phyloP scores from a whole-genome alignment of 2,113 vertebrate genomes.

The Takifugu bimaculatus region DNA sequence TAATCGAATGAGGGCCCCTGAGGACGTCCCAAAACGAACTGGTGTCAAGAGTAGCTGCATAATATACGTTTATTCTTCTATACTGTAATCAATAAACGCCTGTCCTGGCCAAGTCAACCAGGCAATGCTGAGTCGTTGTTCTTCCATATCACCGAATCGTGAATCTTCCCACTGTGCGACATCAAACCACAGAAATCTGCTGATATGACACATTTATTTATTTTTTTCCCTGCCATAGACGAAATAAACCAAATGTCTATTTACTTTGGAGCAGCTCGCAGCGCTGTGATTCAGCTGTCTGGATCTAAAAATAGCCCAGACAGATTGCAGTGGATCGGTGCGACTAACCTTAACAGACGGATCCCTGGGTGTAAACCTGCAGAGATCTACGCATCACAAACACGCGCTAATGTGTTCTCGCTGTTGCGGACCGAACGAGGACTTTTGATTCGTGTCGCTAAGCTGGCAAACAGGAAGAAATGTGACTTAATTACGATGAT shows the following conservation, averaged over 20 bases:
- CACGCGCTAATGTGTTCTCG: neutral
- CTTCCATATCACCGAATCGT: neutral
- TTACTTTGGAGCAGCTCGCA: conserved; percentile 17
- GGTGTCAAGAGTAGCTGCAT: too few species aligned
- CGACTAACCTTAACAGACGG: neutral
- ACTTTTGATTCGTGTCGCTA: conserved; percentile 6
- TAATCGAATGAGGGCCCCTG: neutral
- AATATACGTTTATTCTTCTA: too few species aligned
- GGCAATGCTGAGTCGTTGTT: conserved; percentile 1
- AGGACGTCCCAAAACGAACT: conserved; percentile 14
- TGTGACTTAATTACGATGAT: conserved; percentile 21
- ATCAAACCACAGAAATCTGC: neutral
- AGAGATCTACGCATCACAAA: neutral
- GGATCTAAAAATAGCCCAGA: conserved; percentile 11
- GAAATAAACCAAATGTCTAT: conserved; percentile 19
- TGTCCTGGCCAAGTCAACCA: neutral
- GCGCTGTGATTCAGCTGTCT: conserved; percentile 17
- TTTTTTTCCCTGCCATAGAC: conserved; percentile 6
- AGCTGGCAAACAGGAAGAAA: conserved; percentile 33
- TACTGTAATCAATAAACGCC: neutral
- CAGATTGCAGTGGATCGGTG: too few species aligned
- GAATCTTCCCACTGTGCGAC: neutral
- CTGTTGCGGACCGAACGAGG: neutral
- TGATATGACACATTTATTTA: conserved; percentile 7
- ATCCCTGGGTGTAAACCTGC: neutral